These are phyloP conservation scores for Sturnus vulgaris DNA, from an alignment of 2,113 vertebrate species.

Conservation along the genomic window DNA sequence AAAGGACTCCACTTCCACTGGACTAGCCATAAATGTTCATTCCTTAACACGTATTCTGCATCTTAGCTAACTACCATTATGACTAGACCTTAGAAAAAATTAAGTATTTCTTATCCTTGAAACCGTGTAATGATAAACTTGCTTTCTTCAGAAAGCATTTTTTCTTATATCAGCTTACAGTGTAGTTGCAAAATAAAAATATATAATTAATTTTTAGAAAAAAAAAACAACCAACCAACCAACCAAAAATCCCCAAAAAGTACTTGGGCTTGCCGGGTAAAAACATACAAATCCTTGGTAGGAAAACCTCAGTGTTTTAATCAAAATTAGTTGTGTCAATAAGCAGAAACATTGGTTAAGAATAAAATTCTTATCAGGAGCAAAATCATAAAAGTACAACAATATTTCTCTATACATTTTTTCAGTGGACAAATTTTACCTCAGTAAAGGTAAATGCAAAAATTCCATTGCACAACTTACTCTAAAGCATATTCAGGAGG, in stretches of 20 bases:
- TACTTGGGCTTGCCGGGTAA: not conserved
- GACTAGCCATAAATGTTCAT: not conserved
- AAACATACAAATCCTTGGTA: not conserved
- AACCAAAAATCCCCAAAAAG: not conserved
- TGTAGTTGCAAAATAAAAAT: not conserved
- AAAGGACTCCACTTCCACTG: not conserved
- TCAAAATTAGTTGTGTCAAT: not conserved
- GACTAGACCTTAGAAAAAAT: not conserved
- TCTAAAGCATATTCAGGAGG: not conserved
- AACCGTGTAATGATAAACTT: not conserved
- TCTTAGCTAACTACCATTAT: not conserved
- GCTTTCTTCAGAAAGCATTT: not conserved
- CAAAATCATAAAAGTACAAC: not conserved
- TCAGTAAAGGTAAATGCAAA: not conserved
- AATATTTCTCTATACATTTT: not conserved
- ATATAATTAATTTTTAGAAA: not conserved
- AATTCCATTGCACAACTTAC: not conserved
- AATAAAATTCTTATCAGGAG: not conserved
- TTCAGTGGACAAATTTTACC: not conserved
- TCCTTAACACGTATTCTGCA: rapidly evolving
- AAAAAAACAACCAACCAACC: too few species aligned
- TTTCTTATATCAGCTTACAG: not conserved
- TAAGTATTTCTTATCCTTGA: not conserved
- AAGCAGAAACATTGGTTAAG: not conserved
- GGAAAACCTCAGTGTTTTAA: not conserved